These are phyloP conservation scores for Chymomyza caudatula DNA, from an alignment of 2,888 invertebrate species.

Conservation along the genomic window DNA sequence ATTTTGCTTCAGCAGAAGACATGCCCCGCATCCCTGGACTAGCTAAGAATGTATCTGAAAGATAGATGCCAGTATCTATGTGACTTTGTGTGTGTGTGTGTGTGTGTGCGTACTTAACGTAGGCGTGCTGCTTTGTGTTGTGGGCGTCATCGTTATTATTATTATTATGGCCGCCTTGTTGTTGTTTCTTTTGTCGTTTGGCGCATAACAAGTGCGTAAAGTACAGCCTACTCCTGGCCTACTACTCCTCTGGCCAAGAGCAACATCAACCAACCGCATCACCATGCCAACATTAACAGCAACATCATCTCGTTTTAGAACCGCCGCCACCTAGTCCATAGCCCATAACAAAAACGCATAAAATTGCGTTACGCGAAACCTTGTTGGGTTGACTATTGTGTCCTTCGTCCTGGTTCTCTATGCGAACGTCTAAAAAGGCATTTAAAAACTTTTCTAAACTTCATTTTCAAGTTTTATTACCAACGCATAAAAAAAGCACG, in stretches of 20 bases:
- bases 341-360: not conserved
- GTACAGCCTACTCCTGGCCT: not conserved
- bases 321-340: not conserved
- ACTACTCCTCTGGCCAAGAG: not conserved
- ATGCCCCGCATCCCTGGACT: not conserved
- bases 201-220: constrained; percentile 38
- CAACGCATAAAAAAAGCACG: constrained; percentile 15
- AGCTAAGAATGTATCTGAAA: not conserved
- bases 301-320: not conserved
- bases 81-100: constrained; percentile 15
- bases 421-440: constrained; percentile 41
- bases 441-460: constrained; percentile 70
- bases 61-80: constrained; percentile 10
- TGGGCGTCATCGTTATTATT: constrained; percentile 65
- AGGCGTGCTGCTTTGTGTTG: constrained; percentile 29
- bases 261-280: not conserved
- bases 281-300: not conserved
- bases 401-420: not conserved
- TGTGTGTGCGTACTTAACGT: constrained; percentile 21
- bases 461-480: constrained; percentile 70
- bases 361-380: not conserved
- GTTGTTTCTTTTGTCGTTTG: constrained; percentile 21
- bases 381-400: not conserved
- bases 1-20: constrained; percentile 36
- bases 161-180: constrained; percentile 38